Conservation (phyloP, 2,113 vertebrate species). For the Corydoras sp. region DNA sequence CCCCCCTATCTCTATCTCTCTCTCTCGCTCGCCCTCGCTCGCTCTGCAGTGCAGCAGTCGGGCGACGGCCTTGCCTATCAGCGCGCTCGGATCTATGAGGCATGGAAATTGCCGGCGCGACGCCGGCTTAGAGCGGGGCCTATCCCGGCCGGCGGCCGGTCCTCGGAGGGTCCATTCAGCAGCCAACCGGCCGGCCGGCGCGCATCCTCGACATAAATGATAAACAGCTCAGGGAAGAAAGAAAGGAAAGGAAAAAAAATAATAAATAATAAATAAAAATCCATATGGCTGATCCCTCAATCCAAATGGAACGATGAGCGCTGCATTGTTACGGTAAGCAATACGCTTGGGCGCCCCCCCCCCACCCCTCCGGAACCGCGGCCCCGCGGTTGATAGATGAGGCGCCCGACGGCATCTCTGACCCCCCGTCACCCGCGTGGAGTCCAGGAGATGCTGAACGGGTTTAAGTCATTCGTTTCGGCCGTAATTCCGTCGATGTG, state of each 20-base stretch:
- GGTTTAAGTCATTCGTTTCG: conserved; percentile 33
- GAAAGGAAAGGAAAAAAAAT: neutral
- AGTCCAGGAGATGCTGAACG: conserved; percentile 27
- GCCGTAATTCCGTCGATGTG: neutral
- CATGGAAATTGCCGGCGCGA: conserved; percentile 34
- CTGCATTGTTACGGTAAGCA: conserved; percentile 7
- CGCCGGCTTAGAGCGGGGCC: conserved; percentile 27
- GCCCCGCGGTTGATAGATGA: no score
- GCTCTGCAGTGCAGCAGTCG: conserved; percentile 37
- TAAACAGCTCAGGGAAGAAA: neutral
- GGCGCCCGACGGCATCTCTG: neutral
- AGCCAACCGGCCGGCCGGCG: neutral
- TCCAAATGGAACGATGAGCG: conserved; percentile 3
- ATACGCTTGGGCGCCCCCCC: neutral
- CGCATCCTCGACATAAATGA: neutral
- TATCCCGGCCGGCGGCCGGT: neutral
- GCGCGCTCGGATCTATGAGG: conserved; percentile 40
- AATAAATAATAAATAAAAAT: conserved; percentile 1
- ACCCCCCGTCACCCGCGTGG: conserved; percentile 2
- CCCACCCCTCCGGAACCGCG: no score
- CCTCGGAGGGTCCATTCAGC: neutral
- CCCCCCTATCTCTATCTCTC: conserved; percentile 20
- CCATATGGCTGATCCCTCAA: neutral
- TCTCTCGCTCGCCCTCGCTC: conserved; percentile 19
- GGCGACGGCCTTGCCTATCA: conserved; percentile 38